Evolutionary conservation across 2,113 vertebrate genomes (phyloP).

Genomic region (Clupea harengus): DNA sequence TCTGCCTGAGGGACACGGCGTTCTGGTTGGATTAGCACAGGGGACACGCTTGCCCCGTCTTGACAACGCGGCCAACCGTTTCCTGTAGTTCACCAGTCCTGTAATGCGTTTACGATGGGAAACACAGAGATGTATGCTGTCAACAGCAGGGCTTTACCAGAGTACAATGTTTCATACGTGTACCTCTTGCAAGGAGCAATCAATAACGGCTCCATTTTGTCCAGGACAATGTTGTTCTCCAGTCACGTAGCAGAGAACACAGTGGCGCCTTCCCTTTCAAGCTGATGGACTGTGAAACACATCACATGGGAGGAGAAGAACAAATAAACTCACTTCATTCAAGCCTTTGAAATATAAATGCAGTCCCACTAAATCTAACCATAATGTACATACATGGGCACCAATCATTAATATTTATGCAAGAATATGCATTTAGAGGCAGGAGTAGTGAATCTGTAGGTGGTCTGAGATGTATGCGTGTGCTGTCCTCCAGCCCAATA

Average conservation of each 20-base stretch:
- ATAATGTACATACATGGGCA: background rate
- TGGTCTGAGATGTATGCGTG: background rate
- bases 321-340: background rate
- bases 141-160: background rate
- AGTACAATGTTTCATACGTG: background rate
- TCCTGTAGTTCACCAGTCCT: background rate
- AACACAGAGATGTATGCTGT: background rate
- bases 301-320: background rate
- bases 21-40: slow-evolving; percentile 2
- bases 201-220: background rate
- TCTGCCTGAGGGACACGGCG: background rate
- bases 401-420: background rate
- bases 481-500: background rate
- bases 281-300: background rate
- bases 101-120: background rate
- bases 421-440: background rate
- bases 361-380: background rate
- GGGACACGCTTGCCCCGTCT: background rate
- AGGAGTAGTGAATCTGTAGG: background rate
- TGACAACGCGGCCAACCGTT: background rate
- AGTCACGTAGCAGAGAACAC: background rate
- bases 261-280: background rate
- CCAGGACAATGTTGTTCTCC: background rate
- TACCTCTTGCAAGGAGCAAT: background rate
- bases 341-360: background rate